Evolutionary conservation across 1,140 invertebrate species (phyloP).

Genomic region (Hyphantria cunea): DNA sequence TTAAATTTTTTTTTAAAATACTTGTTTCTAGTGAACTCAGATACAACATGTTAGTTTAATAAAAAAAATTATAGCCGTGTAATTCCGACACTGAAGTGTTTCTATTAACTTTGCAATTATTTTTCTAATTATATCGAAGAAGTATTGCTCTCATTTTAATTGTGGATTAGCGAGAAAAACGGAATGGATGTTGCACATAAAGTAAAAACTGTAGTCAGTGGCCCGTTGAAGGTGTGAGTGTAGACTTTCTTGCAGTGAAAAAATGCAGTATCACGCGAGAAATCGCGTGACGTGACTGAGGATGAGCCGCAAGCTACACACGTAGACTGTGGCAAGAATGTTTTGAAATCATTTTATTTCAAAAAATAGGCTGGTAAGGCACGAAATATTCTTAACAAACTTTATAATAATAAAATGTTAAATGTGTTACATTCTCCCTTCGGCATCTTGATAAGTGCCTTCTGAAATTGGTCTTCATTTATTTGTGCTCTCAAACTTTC

Average conservation of each 20-base stretch:
- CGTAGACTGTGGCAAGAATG: constrained; percentile 50
- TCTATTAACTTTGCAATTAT: not conserved
- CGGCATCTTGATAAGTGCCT: not conserved
- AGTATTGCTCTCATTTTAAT: constrained; percentile 13
- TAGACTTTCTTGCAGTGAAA: constrained; percentile 72
- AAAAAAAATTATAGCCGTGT: no score
- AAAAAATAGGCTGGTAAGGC: no score
- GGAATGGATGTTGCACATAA: constrained; percentile 33
- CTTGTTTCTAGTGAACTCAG: no score
- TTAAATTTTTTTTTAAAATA: no score
- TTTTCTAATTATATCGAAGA: not conserved
- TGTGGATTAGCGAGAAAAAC: constrained; percentile 27
- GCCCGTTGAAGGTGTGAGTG: constrained; percentile 72
- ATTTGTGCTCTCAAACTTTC: constrained; percentile 4
- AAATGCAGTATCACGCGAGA: constrained; percentile 61
- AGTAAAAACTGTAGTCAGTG: constrained; percentile 65
- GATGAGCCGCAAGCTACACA: constrained; percentile 44
- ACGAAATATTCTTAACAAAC: no score
- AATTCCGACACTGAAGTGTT: no score
- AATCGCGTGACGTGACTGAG: constrained; percentile 69
- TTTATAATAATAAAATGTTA: not conserved
- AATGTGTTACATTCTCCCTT: not conserved
- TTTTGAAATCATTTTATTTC: not conserved
- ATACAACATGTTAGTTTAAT: no score
- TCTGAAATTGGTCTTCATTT: constrained; percentile 1